Evolutionary conservation across 2,797 vertebrate species (phyloP).

Genomic region (Rhadinocentrus ornatus): DNA sequence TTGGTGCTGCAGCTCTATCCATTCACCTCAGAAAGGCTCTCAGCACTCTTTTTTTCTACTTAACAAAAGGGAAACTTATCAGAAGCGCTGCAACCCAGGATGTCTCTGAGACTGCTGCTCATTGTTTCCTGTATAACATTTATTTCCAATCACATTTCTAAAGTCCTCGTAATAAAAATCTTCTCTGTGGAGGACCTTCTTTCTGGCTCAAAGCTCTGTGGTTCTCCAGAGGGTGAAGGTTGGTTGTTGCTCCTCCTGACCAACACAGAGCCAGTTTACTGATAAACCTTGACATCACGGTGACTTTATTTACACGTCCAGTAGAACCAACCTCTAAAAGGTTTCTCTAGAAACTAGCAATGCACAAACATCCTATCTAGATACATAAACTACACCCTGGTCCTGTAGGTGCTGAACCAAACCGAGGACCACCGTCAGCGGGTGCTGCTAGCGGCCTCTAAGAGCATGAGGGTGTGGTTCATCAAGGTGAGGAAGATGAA

Average conservation of each 20-base stretch:
- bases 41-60: slow-evolving; percentile 41
- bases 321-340: no score
- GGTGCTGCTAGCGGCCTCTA: slow-evolving; percentile 96
- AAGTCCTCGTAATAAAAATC: slow-evolving; percentile 2
- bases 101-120: slow-evolving; percentile 19
- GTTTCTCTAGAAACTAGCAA: not conserved
- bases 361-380: not conserved
- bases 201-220: slow-evolving; percentile 39
- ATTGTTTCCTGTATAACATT: slow-evolving; percentile 22
- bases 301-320: no score
- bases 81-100: slow-evolving; percentile 38
- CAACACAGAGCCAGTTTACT: no score
- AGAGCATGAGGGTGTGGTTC: slow-evolving; percentile 96
- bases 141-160: slow-evolving; percentile 13
- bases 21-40: slow-evolving; percentile 2
- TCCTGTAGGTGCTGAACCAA: slow-evolving; percentile 92
- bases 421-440: slow-evolving; percentile 98
- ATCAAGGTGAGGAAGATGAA: slow-evolving; percentile 99
- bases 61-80: slow-evolving; percentile 39
- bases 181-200: slow-evolving; percentile 46
- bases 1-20: not conserved
- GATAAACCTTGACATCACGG: no score
- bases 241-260: no score
- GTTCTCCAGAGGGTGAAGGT: not conserved
- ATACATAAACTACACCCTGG: not conserved